Conservation (phyloP, 2,888 invertebrate genomes). For the Dugesia japonica region DNA sequence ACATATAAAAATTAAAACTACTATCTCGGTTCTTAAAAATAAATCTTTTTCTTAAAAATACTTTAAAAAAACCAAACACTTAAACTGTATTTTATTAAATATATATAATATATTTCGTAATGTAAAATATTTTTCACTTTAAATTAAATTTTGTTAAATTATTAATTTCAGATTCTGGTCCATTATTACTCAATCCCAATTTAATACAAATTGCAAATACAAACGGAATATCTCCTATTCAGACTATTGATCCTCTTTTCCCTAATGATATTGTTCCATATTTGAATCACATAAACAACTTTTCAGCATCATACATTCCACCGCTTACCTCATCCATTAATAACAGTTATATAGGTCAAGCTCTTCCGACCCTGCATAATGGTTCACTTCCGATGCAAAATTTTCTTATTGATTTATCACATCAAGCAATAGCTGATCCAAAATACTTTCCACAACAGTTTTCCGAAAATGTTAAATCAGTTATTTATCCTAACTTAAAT, state of each 20-base stretch:
- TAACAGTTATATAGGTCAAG: conserved; percentile 20
- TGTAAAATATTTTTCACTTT: too few species aligned
- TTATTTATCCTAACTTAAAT: not conserved
- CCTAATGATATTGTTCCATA: conserved; percentile 4
- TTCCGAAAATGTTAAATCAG: conserved; percentile 7
- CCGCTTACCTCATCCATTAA: conserved; percentile 1
- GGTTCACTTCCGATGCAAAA: not conserved
- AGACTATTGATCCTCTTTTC: not conserved
- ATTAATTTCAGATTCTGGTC: not conserved
- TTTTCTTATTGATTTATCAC: conserved; percentile 13
- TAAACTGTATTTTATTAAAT: too few species aligned
- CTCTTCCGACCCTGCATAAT: conserved; percentile 16
- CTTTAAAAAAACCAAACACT: too few species aligned
- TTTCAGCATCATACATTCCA: conserved; percentile 11
- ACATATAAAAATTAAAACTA: too few species aligned
- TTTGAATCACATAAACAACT: conserved; percentile 1
- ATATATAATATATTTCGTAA: too few species aligned
- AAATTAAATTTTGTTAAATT: too few species aligned
- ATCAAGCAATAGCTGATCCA: conserved; percentile 6
- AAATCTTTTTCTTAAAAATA: too few species aligned
- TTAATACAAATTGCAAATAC: conserved; percentile 8
- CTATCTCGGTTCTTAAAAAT: too few species aligned
- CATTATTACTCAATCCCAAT: not conserved
- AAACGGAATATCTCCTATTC: not conserved
- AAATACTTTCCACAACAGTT: not conserved